A percentile compares a stretch with the other conserved stretches of the same genome.
phyloP scores from a whole-genome alignment of 2,113 vertebrate genomes.

The Bettongia penicillata region DNA sequence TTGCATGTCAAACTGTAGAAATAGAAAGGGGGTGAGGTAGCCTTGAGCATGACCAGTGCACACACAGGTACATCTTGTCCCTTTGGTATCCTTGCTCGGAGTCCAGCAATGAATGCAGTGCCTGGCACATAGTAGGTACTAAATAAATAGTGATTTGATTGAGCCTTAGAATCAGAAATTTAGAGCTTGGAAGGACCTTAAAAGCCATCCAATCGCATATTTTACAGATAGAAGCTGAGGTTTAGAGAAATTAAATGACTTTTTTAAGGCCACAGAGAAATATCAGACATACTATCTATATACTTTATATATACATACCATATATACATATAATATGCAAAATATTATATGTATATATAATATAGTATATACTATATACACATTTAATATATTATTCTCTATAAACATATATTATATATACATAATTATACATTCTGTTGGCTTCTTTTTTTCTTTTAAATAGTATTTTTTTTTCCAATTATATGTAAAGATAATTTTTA shows the following conservation, averaged over 20 bases:
- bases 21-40: conserved; percentile 30
- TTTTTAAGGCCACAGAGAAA: background rate
- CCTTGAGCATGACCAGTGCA: fast-evolving
- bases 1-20: conserved; percentile 98
- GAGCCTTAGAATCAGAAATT: background rate
- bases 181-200: background rate
- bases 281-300: background rate
- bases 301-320: too few species aligned
- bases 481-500: background rate
- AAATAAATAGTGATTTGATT: background rate
- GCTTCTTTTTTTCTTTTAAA: background rate
- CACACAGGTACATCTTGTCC: background rate
- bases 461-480: background rate
- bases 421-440: background rate
- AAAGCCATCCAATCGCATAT: background rate
- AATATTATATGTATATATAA: too few species aligned
- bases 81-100: background rate
- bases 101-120: background rate
- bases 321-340: too few species aligned
- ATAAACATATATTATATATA: too few species aligned
- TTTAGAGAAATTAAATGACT: background rate
- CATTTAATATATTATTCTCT: too few species aligned
- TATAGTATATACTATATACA: too few species aligned
- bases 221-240: background rate
- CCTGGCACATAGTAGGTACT: background rate